Conservation (phyloP, 2,888 invertebrate genomes). For the Nowickia ferox region DNA sequence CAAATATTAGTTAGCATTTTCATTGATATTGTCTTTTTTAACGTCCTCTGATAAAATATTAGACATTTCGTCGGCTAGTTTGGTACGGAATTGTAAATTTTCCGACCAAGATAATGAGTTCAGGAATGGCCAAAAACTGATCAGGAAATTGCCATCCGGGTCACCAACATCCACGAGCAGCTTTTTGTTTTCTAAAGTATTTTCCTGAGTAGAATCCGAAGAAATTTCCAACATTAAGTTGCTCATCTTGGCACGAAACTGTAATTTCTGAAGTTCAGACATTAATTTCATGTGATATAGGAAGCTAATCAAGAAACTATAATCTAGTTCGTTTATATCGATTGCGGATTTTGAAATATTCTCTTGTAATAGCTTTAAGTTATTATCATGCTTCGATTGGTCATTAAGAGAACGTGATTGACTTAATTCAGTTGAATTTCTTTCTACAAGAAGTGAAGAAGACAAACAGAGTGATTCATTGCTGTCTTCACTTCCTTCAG, state of each 20-base stretch:
- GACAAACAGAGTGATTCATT: not conserved
- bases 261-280: slow-evolving; percentile 77
- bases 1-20: too few species aligned
- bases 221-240: slow-evolving; percentile 77
- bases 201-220: slow-evolving; percentile 14
- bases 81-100: slow-evolving; percentile 78
- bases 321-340: slow-evolving; percentile 72
- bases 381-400: too few species aligned
- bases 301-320: slow-evolving; percentile 79
- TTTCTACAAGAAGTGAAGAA: too few species aligned
- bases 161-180: slow-evolving; percentile 75
- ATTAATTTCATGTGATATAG: slow-evolving; percentile 80
- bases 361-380: slow-evolving; percentile 55
- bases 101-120: slow-evolving; percentile 78
- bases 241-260: slow-evolving; percentile 79
- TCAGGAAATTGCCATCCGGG: slow-evolving; percentile 78
- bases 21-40: too few species aligned
- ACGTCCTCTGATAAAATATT: slow-evolving; percentile 74
- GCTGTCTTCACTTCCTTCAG: not conserved
- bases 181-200: not conserved
- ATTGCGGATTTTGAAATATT: slow-evolving; percentile 64
- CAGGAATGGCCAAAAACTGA: slow-evolving; percentile 79
- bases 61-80: slow-evolving; percentile 77
- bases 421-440: too few species aligned
- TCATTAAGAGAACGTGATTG: too few species aligned